Conservation (phyloP, 1,140 invertebrate species). For the Chironomus striatipennis region DNA sequence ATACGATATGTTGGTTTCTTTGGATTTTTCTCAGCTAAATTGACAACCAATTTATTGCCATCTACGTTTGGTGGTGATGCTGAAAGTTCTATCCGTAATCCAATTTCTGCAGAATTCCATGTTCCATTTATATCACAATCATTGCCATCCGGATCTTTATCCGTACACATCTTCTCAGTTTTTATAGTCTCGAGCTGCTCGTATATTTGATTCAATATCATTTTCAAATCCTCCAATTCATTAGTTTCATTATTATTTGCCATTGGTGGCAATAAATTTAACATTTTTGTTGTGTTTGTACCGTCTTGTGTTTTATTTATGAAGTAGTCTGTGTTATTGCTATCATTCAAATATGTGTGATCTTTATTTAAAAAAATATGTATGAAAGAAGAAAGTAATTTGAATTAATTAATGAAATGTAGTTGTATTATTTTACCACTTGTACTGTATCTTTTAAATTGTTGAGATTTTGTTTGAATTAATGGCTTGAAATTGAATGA, state of each 20-base stretch:
- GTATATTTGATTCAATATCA: not conserved
- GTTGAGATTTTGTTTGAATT: too few species aligned
- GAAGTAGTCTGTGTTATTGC: not conserved
- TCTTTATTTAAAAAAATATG: too few species aligned
- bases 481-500: too few species aligned
- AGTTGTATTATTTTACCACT: too few species aligned
- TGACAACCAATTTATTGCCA: not conserved
- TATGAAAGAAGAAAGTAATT: not conserved
- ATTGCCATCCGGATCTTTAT: not conserved
- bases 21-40: not conserved
- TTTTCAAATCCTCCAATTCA: not conserved
- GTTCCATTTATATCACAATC: not conserved
- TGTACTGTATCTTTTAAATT: too few species aligned
- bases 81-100: not conserved
- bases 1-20: not conserved
- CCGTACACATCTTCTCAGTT: not conserved
- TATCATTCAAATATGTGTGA: too few species aligned
- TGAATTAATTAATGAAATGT: too few species aligned
- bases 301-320: not conserved
- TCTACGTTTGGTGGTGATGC: not conserved
- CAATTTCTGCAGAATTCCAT: slow-evolving; percentile 11
- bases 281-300: not conserved
- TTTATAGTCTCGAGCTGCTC: not conserved
- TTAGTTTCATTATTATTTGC: not conserved
- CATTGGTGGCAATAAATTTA: not conserved